Base-by-base conservation (phyloP, 2,888 invertebrate species). In the Eristalis pertinax region DNA sequence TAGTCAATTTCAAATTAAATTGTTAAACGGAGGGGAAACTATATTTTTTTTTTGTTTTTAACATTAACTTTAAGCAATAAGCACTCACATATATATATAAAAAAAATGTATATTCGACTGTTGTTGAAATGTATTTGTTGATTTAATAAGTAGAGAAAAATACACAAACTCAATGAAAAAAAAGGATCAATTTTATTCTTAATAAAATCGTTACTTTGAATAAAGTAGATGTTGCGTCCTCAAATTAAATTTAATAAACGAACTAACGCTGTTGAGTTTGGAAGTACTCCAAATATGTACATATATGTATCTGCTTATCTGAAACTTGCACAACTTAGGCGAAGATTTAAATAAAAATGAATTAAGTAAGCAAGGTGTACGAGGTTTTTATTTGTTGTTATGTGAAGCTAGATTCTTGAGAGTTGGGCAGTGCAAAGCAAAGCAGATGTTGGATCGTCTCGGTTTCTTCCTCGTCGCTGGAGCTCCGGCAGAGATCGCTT, bases 111-210 rank as follows among this genome's bases (percentile, higher is more conserved):
- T 64, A 64, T 75, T 11, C 65, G 81, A 76, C 75, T 41, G 72
- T 83, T 83, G 68, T 73, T 83, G 83, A 76, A 72, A 83, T 72
- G 72, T 60, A 77, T 50, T 67, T 72, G 43, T 83, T 77, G 76
- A 60, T 76, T n/a, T 69, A 69, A 64, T 81, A 74, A 80, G 60
- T 63, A 50, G 26, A 70, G 10, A 13, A 2, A 62, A 50, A 43
- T 2, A 24, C 43, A 38, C 35, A 38, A 38, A 38, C 43, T 15
- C 43, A 19, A 15, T 19, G 4, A n/a, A 43, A 50, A n/a, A 19
- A 13, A 38, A 8, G 38, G 11, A 43, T 19, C 43, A 43, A 43
- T 19, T 50, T 50, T 19, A 8, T 8, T 19, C 19, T 19, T 10
- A 8, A 19, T 19, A 3, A 50, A 50, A 19, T 50, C 19, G 8